These are phyloP conservation scores for Anastrepha obliqua DNA, from an alignment of 1,140 invertebrate species.

Conservation along the genomic window DNA sequence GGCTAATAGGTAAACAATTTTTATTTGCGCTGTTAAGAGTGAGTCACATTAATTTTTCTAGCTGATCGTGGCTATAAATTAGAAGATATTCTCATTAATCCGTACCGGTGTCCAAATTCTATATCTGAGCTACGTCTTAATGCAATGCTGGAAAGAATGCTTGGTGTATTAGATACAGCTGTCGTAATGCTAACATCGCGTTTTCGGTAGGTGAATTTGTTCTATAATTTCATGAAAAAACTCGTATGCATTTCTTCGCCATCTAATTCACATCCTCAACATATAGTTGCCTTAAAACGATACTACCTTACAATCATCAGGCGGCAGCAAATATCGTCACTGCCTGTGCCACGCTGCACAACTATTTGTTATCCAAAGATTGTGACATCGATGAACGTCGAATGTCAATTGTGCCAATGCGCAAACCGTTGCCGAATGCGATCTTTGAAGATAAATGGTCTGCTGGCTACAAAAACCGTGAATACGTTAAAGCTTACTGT, in stretches of 20 bases:
- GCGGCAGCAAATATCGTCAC: slow-evolving; percentile 24
- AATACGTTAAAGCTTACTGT: slow-evolving; percentile 30
- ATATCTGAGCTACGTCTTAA: not conserved
- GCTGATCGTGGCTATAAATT: slow-evolving; percentile 52
- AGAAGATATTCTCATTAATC: slow-evolving; percentile 35
- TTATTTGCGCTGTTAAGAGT: not conserved
- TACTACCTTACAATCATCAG: slow-evolving; percentile 29
- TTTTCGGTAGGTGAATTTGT: slow-evolving; percentile 20
- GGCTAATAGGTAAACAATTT: slow-evolving; percentile 40
- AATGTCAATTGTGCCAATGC: slow-evolving; percentile 11
- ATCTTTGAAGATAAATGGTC: slow-evolving; percentile 1
- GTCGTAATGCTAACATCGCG: slow-evolving; percentile 39
- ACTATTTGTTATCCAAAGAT: slow-evolving; percentile 48
- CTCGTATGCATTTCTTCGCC: too few relatives aligned
- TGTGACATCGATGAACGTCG: slow-evolving; percentile 1
- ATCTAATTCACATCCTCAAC: too few relatives aligned
- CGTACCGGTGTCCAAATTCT: not conserved
- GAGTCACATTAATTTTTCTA: not conserved
- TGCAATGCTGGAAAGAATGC: slow-evolving; percentile 12
- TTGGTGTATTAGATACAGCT: not conserved
- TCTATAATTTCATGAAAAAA: too few relatives aligned
- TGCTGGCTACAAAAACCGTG: not conserved
- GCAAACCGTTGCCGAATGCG: slow-evolving; percentile 39
- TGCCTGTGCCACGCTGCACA: slow-evolving; percentile 41
- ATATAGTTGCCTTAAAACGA: slow-evolving; percentile 33